Conservation (phyloP, 2,113 vertebrate genomes). For the Phoenicopterus ruber region DNA sequence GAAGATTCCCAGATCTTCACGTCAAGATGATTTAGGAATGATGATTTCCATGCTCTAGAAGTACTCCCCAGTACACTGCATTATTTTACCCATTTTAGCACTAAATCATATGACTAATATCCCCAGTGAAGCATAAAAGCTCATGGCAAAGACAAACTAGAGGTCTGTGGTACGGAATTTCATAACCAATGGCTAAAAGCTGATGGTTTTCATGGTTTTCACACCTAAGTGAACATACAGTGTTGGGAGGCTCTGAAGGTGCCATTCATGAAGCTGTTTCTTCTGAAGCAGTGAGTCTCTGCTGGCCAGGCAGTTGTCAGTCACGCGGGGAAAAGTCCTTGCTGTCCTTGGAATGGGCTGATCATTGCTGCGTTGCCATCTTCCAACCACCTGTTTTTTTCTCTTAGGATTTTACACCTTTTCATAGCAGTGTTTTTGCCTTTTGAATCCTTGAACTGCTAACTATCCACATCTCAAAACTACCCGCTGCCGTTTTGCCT, state of each 20-base stretch:
- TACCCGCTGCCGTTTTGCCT: background rate
- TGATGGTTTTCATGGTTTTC: background rate
- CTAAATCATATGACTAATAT: background rate
- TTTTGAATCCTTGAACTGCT: background rate
- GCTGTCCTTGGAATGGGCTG: background rate
- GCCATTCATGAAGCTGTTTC: background rate
- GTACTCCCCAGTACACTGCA: background rate
- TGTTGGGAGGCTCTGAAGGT: background rate
- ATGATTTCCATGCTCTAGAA: background rate
- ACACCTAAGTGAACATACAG: background rate
- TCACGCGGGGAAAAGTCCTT: background rate
- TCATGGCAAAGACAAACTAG: background rate
- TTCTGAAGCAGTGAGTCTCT: background rate
- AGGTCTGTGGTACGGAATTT: background rate
- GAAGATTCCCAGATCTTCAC: background rate
- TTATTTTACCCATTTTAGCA: background rate
- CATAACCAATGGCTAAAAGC: background rate
- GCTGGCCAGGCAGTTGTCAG: background rate
- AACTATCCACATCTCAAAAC: background rate
- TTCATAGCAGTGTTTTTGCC: background rate
- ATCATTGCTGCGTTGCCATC: background rate
- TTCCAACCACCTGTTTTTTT: background rate
- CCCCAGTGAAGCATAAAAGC: background rate
- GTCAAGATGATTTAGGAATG: background rate
- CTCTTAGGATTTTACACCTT: background rate